Percentiles rank a stretch among this genome's conserved stretches.
phyloP scores from a whole-genome alignment of 2,113 vertebrate species.

The Dipodomys stephensi region DNA sequence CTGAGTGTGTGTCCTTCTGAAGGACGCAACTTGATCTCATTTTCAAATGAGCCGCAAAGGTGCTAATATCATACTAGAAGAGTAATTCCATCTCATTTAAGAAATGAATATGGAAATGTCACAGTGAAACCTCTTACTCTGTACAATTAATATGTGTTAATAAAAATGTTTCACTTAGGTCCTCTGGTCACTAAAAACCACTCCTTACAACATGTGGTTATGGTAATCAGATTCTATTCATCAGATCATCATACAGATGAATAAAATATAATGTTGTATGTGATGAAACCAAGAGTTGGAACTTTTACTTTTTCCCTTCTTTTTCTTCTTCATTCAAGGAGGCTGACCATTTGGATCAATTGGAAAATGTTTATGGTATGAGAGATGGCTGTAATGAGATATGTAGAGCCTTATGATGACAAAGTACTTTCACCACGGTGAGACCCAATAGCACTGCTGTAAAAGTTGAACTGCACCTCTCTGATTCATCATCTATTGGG shows the following conservation, averaged over 20 bases:
- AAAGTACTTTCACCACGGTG: constrained; percentile 76
- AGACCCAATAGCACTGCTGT: constrained; percentile 80
- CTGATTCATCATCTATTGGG: neutral
- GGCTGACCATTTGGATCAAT: neutral
- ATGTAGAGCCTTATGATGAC: constrained; percentile 84
- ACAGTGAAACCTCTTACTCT: too few species aligned
- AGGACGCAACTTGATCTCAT: constrained; percentile 25
- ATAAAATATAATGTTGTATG: neutral
- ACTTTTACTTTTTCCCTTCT: neutral
- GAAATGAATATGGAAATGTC: neutral
- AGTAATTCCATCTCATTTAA: neutral
- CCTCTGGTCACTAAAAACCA: neutral
- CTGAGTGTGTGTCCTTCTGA: constrained; percentile 5
- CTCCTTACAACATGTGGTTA: neutral
- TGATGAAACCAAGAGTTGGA: neutral
- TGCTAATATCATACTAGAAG: neutral
- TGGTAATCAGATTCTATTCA: neutral
- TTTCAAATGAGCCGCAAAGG: constrained; percentile 37
- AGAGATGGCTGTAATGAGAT: neutral
- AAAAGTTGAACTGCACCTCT: constrained; percentile 73
- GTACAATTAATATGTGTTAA: too few species aligned
- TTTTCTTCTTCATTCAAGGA: neutral
- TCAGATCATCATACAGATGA: neutral
- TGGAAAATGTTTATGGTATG: neutral
- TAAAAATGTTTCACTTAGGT: neutral